Evolutionary conservation across 1,140 invertebrate genomes (phyloP), one percentile per base, ranked within the genome.

Genomic region (Chironomus striatipennis): DNA sequence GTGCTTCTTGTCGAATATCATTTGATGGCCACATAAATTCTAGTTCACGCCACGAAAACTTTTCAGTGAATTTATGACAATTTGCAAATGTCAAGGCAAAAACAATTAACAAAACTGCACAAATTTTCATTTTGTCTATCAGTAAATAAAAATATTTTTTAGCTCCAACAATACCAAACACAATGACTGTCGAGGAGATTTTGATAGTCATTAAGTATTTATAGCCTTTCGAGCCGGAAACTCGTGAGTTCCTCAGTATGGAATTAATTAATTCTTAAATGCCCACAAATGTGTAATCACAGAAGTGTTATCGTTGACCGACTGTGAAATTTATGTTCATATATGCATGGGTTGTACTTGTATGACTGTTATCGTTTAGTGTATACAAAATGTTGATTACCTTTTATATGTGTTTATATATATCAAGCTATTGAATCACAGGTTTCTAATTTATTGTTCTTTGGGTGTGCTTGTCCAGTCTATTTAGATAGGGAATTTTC

Each of bases 1-100:
- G 84, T n/a, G 90, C 88, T 21, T 83, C 82, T 75, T 87, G 82
- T 77, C 86, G 84, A 73, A 86, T 84, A 64, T 85, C 84, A 9
- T 87, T 85, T 74, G 84, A 86, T 21, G 90, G 87, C 87, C 47
- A 57, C 12, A n/a, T 5, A 15, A 12, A 57, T 57, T 57, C 47
- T 1, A 57, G n/a, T 57, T 57, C 47, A 57, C 47, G 47, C 47
- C 47, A 57, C n/a, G 47, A 12, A 57, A 57, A 57, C 4, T 57
- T 57, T 1, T 57, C 47, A 10, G 1, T n/a, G 47, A 57, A 57
- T 57, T 57, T 57, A 57, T 57, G 47, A 4, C 12, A 57, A 57
- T 57, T 57, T 5, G 15, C 12, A 57, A 1, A n/a, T 12, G 47
- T 57, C 0, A 5, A 15, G 15, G 47, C 47, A 57, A 15, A 12